Conservation (phyloP, 2,797 vertebrate genomes). For the Tympanoctomys barrerae region DNA sequence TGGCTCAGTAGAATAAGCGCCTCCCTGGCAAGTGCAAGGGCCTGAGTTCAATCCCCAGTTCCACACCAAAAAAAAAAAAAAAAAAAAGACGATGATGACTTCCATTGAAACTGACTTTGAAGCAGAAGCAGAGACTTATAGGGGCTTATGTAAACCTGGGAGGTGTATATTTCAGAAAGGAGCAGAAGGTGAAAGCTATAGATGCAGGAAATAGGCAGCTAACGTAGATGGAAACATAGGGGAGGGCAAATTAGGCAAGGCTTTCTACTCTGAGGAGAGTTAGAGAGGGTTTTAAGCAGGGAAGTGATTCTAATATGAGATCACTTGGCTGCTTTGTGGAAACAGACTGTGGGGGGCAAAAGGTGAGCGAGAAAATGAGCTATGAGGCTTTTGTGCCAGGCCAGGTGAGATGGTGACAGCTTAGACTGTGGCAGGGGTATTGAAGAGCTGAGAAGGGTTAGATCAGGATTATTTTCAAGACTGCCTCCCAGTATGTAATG, state of each 20-base stretch:
- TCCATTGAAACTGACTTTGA: neutral
- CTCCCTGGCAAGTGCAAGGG: too few relatives aligned
- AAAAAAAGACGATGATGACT: too few relatives aligned
- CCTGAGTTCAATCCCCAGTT: too few relatives aligned
- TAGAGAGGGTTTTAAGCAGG: conserved; percentile 23
- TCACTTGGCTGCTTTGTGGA: neutral
- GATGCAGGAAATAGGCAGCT: neutral
- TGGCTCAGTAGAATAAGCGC: too few relatives aligned
- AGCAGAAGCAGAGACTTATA: conserved; percentile 17
- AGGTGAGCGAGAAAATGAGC: neutral
- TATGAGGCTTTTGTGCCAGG: neutral
- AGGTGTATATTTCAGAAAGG: conserved; percentile 11
- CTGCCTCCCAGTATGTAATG: neutral
- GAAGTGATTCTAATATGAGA: conserved; percentile 6
- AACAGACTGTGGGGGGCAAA: neutral
- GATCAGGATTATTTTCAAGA: conserved; percentile 9
- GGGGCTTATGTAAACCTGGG: neutral
- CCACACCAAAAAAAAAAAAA: too few relatives aligned
- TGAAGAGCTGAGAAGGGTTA: neutral
- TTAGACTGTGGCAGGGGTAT: neutral
- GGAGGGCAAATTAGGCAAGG: neutral
- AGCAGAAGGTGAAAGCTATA: neutral
- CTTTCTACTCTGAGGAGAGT: neutral
- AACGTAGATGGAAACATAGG: neutral
- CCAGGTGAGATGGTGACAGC: neutral